Evolutionary conservation across 2,113 vertebrate genomes (phyloP).

Genomic region (Atlantisia rogersi): DNA sequence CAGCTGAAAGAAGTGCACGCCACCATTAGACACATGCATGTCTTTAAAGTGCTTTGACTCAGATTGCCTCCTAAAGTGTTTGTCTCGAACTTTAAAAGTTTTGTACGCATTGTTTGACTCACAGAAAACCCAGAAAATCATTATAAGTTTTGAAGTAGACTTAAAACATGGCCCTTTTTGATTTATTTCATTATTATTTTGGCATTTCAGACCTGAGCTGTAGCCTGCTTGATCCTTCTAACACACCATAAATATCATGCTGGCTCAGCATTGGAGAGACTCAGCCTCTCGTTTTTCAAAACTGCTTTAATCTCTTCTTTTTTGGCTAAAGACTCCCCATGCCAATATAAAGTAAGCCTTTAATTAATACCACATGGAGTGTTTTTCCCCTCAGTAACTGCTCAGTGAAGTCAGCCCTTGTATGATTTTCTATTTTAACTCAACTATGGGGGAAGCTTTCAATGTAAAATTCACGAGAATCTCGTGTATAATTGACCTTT

Average conservation of each 20-base stretch:
- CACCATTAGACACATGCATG: not conserved
- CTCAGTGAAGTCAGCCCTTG: not conserved
- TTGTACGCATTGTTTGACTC: not conserved
- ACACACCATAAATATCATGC: slow-evolving; percentile 10
- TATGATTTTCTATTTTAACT: slow-evolving; percentile 46
- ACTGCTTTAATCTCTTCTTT: slow-evolving; percentile 30
- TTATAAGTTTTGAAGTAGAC: slow-evolving; percentile 12
- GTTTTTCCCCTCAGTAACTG: not conserved
- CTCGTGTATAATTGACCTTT: slow-evolving; percentile 37
- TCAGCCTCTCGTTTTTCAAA: not conserved
- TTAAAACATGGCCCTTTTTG: not conserved
- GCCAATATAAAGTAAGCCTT: slow-evolving; percentile 6
- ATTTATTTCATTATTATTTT: slow-evolving; percentile 59
- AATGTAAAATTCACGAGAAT: slow-evolving; percentile 4
- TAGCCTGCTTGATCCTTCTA: slow-evolving; percentile 32
- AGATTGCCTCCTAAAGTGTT: not conserved
- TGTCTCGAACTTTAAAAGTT: not conserved
- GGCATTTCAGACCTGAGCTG: slow-evolving; percentile 28
- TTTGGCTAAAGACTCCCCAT: slow-evolving; percentile 32
- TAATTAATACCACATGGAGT: slow-evolving; percentile 58
- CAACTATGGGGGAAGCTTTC: not conserved
- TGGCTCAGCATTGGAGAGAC: not conserved
- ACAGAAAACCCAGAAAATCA: not conserved
- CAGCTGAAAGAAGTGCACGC: not conserved
- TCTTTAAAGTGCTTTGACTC: slow-evolving; percentile 11